Percentiles rank a stretch among this genome's conserved stretches.
These are phyloP conservation scores for Monarcha castaneiventris DNA, from an alignment of 2,113 vertebrate genomes.

Conservation along the genomic window DNA sequence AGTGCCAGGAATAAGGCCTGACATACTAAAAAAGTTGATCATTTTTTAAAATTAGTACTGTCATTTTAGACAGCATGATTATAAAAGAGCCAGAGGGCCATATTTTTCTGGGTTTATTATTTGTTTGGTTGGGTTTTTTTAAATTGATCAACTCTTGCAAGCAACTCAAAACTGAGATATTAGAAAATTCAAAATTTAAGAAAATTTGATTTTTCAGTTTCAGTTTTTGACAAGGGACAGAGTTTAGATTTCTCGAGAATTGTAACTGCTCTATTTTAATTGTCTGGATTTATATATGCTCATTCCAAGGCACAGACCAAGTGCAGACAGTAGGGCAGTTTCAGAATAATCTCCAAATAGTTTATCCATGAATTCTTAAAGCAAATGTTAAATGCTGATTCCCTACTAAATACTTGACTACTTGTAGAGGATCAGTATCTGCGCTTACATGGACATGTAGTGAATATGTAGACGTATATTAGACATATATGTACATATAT, in stretches of 20 bases:
- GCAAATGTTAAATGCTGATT: background rate
- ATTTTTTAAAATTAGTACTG: background rate
- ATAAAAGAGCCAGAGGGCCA: rapidly evolving
- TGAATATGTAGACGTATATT: too few relatives aligned
- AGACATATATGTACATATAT: too few relatives aligned
- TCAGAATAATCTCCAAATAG: background rate
- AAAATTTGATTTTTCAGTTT: background rate
- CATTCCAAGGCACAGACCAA: background rate
- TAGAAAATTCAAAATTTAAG: background rate
- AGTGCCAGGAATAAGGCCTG: background rate
- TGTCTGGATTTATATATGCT: background rate
- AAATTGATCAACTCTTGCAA: background rate
- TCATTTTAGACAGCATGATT: background rate
- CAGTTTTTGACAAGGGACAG: background rate
- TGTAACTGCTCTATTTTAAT: background rate
- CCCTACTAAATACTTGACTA: background rate
- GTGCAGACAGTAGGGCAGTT: background rate
- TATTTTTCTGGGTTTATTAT: background rate
- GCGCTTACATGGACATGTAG: too few relatives aligned
- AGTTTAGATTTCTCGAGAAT: background rate
- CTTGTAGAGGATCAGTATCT: too few relatives aligned
- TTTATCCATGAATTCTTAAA: background rate
- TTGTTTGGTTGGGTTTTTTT: rapidly evolving
- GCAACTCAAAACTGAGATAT: background rate
- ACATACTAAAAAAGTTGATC: background rate